Evolutionary conservation across 1,140 invertebrate genomes (phyloP), one percentile per base, ranked within the genome.

Genomic region (Drosophila orena): DNA sequence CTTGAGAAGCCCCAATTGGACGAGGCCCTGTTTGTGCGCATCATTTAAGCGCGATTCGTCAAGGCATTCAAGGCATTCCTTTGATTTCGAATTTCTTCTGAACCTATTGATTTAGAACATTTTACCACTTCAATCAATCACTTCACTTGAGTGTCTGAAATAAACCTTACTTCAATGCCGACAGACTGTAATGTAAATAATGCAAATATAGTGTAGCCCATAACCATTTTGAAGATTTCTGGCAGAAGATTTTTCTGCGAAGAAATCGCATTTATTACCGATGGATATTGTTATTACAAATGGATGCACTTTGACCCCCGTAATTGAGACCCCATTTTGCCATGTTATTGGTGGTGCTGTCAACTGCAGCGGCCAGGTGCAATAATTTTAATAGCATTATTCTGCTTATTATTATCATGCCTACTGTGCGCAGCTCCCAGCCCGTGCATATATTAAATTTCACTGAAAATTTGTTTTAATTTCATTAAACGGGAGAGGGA

Each of bases 381-480:
- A 56, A 71, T 70, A 70, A 71, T 71, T 71, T 69, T 37, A 70
- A 56, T 49, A 8, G 35, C 50, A 70, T 70, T 70, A 71, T 71
- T 70, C 55, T 70, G 65, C 43, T 57, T 70, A 70, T 70, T 70
- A 70, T 71, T 70, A 49, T 49, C 47, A 24, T 55, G 35, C 52
- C 24, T 54, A 40, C 47, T 69, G 40, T 22, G 34, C 47, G 7
- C 4, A 17, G 4, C 20, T 2, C 35, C n/a, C 52, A 8, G 22
- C 35, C 15, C 24, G 27, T 49, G 65, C 50, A 50, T 74, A 49
- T 74, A 65, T 75, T 61, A 53, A 49, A 72, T 81, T 47, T 22
- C 57, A 27, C 35, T 78, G 68, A 64, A 83, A 85, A 79, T 88
- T 77, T 77, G 66, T 88, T 89, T 89, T 88, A 88, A 88, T 88